phyloP scores from a whole-genome alignment of 1,140 invertebrate species.

The Bombyx mandarina region DNA sequence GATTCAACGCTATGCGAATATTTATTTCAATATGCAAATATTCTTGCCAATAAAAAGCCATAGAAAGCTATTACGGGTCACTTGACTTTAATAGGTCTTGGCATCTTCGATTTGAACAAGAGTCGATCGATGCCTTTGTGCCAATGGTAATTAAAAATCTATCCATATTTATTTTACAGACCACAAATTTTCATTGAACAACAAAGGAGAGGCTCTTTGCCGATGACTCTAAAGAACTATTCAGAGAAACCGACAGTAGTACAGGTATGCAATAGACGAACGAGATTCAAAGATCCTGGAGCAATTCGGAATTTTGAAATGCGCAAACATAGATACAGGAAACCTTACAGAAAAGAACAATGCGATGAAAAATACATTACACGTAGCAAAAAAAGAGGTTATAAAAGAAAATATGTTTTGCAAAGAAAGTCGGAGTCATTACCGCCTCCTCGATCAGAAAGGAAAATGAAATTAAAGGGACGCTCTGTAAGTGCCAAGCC shows the following conservation, averaged over 20 bases:
- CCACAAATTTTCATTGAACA: slow-evolving; percentile 18
- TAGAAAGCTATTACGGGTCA: too few species aligned
- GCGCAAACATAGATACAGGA: not conserved
- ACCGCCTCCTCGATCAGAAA: slow-evolving; percentile 9
- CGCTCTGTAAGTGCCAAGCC: slow-evolving; percentile 3
- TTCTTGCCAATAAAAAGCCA: too few species aligned
- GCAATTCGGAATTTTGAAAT: slow-evolving; percentile 3
- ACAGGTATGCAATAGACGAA: slow-evolving; percentile 7
- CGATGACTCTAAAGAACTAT: slow-evolving; percentile 13
- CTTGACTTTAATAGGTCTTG: too few species aligned
- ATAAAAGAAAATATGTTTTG: not conserved
- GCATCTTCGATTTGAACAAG: too few species aligned
- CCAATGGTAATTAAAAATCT: too few species aligned
- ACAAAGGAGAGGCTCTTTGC: slow-evolving; percentile 11
- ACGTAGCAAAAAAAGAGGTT: too few species aligned
- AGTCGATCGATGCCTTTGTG: too few species aligned
- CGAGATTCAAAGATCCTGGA: slow-evolving; percentile 8
- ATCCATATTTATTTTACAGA: slow-evolving; percentile 11
- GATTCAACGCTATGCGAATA: too few species aligned
- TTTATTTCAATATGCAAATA: too few species aligned
- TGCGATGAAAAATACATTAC: too few species aligned
- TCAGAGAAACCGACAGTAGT: slow-evolving; percentile 11
- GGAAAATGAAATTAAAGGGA: slow-evolving; percentile 8
- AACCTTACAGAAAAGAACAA: not conserved
- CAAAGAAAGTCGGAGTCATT: not conserved